phyloP scores from a whole-genome alignment of 2,888 invertebrate genomes.

The Drosophila peninsularis region DNA sequence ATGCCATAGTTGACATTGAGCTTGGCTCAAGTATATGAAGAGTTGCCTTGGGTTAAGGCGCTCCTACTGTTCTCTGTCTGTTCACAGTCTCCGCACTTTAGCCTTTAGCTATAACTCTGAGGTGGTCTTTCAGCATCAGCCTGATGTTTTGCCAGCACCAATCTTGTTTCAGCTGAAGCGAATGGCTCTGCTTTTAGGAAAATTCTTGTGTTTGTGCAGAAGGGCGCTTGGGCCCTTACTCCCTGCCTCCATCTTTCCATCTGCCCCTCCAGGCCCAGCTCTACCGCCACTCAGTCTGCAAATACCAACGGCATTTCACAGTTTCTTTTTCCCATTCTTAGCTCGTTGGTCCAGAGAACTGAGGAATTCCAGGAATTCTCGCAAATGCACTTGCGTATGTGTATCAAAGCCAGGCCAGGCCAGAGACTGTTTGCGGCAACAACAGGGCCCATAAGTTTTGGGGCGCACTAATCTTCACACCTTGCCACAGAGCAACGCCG shows the following conservation, averaged over 20 bases:
- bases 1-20: neutral
- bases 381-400: conserved; percentile 29
- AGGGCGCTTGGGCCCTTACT: neutral
- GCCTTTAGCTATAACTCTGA: neutral
- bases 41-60: neutral
- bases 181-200: neutral
- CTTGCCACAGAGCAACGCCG: conserved; percentile 48
- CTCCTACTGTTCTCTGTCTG: neutral
- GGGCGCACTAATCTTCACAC: conserved; percentile 80
- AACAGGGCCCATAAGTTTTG: conserved; percentile 42
- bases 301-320: conserved; percentile 34
- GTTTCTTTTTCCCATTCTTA: conserved; percentile 8
- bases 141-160: neutral
- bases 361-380: conserved; percentile 69
- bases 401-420: conserved; percentile 45
- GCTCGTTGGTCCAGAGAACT: conserved; percentile 17
- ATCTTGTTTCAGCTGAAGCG: neutral
- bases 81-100: no score
- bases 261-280: no score
- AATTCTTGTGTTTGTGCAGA: neutral
- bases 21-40: neutral
- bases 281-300: conserved; percentile 46
- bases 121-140: neutral
- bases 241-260: neutral
- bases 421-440: conserved; percentile 35